Base-by-base conservation (phyloP, 2,113 vertebrate species). In the Prochilodus magdalenae region DNA sequence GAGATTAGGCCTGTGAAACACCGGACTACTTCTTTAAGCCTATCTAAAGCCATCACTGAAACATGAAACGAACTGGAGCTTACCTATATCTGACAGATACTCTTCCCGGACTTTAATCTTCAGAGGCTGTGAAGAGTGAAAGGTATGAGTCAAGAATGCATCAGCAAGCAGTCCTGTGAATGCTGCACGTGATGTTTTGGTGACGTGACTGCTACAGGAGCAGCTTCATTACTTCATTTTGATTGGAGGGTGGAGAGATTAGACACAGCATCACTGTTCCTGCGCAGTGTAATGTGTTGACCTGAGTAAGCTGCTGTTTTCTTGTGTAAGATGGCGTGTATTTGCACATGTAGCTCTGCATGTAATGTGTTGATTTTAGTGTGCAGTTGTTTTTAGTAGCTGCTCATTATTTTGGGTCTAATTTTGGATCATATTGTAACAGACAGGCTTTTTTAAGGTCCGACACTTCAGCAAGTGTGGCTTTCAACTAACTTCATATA, bases 31-130 rank as follows among this genome's bases (percentile, higher is more conserved):
- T 18, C 57, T 26, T 2, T 44, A 44, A 36, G 29, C 65, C 15
- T 12, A 67, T 11, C 18, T 22, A 18, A 18, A 20, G 29, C 8
- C 22, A 22, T 4, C 2, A 69, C 1, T 3, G 6, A 16, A 8
- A 22, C 16, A 13, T n/a, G 6, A 53, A 29, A 57, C 20, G 4
- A 11, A 51, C 26, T 5, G 7, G 55, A 27, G 18, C 95, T 94
- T 90, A 99, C 97, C 97, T 0, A 98, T 96, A 81, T 98, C 97
- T 1, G 88, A 84, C 80, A 96, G 92, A 29, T 96, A 87, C 80
- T 95, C 93, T 40, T 97, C 97, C 0, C 94, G 88, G 1, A 96
- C 91, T 89, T 95, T 96, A 86, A 98, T 96, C 85, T 95, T 95
- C 44, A 99, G 89, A 0, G 97, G 96, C 97, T 99, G 67, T 0